phyloP scores from a whole-genome alignment of 1,140 invertebrate species.

The Drosophila pectinifera region DNA sequence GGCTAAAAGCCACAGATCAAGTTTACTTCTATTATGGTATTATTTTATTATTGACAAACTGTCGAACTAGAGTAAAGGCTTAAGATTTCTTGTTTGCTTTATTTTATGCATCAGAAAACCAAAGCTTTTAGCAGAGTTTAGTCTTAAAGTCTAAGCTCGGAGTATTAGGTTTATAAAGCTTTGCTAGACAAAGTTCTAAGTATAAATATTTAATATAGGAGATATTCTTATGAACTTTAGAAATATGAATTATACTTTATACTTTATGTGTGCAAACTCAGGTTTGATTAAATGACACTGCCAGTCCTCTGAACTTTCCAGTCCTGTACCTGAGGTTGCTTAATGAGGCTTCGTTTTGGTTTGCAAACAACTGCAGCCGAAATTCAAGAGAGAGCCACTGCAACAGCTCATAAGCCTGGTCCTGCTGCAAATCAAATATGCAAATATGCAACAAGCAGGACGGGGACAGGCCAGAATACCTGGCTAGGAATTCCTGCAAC shows the following conservation, averaged over 20 bases:
- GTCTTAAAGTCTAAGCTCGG: background rate
- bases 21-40: slow-evolving; percentile 4
- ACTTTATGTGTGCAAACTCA: too few species aligned
- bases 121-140: too few species aligned
- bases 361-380: slow-evolving; percentile 1
- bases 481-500: slow-evolving; percentile 15
- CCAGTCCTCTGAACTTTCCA: too few species aligned
- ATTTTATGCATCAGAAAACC: background rate
- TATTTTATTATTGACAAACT: slow-evolving; percentile 4
- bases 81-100: background rate
- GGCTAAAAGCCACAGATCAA: slow-evolving; percentile 3
- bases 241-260: too few species aligned
- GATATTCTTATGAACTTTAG: background rate
- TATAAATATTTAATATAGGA: background rate
- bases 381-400: background rate
- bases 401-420: slow-evolving; percentile 30
- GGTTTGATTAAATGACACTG: too few species aligned
- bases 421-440: slow-evolving; percentile 71
- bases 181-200: background rate
- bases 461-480: slow-evolving; percentile 16
- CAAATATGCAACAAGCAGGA: slow-evolving; percentile 47
- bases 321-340: background rate
- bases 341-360: slow-evolving; percentile 7
- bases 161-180: background rate
- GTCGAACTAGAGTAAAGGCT: background rate